Percentiles rank a stretch among this genome's conserved stretches.
Evolutionary conservation across 2,888 invertebrate species (phyloP).

Genomic region (Charanyca ferruginea): DNA sequence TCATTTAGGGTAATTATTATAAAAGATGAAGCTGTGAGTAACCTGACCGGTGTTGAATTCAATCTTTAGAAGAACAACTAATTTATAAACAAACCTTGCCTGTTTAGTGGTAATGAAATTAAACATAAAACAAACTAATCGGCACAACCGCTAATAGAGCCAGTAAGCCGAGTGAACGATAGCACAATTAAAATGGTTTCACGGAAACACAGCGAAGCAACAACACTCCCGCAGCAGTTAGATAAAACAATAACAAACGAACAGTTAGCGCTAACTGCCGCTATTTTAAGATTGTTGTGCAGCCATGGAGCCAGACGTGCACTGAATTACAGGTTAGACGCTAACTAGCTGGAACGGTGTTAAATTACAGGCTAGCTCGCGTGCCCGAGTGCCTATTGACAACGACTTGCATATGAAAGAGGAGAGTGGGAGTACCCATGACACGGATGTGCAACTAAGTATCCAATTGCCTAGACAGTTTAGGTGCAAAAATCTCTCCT

Average conservation of each 20-base stretch:
- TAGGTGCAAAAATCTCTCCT: neutral
- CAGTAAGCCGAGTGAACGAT: neutral
- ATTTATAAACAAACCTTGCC: neutral
- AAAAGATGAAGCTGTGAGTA: conserved; percentile 10
- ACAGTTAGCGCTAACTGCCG: conserved; percentile 33
- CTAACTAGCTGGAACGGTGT: conserved; percentile 56
- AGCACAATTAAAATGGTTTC: neutral
- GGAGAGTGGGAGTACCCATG: conserved; percentile 35
- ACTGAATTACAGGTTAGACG: conserved; percentile 65
- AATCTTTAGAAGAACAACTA: neutral
- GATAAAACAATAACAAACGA: conserved; percentile 55
- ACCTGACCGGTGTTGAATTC: neutral
- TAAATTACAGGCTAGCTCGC: conserved; percentile 56
- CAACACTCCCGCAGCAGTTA: conserved; percentile 17
- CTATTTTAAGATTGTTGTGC: conserved; percentile 57
- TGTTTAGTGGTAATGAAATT: neutral
- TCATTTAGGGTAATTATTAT: neutral
- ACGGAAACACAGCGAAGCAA: conserved; percentile 13
- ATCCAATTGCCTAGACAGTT: too few species aligned
- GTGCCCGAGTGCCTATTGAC: conserved; percentile 46
- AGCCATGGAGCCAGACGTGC: conserved; percentile 45
- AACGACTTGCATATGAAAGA: conserved; percentile 42
- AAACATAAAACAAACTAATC: neutral
- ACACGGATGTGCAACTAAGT: conserved; percentile 26
- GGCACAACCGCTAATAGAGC: neutral